phyloP scores from a whole-genome alignment of 2,797 vertebrate genomes.

The Atherinosoma microstoma region DNA sequence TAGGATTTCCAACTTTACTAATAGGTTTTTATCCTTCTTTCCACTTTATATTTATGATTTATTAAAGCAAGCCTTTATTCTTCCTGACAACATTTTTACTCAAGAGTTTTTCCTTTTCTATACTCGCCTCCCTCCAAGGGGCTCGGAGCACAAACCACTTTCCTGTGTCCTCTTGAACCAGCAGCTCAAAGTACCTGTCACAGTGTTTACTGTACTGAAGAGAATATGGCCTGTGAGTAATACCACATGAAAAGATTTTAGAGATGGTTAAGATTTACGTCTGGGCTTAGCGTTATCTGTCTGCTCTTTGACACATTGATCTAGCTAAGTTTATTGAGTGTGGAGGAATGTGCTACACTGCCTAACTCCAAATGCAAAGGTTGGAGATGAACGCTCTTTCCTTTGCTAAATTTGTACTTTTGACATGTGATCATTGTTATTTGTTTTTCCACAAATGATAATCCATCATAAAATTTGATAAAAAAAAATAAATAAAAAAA shows the following conservation, averaged over 20 bases:
- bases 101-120: conserved; percentile 48
- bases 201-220: conserved; percentile 79
- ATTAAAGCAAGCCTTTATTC: conserved; percentile 64
- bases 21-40: conserved; percentile 24
- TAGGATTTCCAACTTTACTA: conserved; percentile 22
- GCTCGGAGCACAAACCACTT: conserved; percentile 61
- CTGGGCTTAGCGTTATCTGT: conserved; percentile 75
- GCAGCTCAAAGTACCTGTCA: conserved; percentile 76
- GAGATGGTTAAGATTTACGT: conserved; percentile 77
- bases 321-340: conserved; percentile 79
- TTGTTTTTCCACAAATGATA: conserved; percentile 8
- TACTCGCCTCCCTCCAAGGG: conserved; percentile 5
- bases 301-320: conserved; percentile 81
- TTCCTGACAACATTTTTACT: conserved; percentile 52
- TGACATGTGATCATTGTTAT: conserved; percentile 5
- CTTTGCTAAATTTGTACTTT: conserved; percentile 19
- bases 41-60: conserved; percentile 53
- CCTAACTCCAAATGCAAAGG: conserved; percentile 52
- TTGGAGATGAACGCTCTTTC: conserved; percentile 27
- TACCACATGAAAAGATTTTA: conserved; percentile 78
- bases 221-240: conserved; percentile 74
- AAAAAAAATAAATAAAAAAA: too few species aligned
- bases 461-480: conserved; percentile 1
- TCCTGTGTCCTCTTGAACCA: conserved; percentile 76
- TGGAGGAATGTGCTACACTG: conserved; percentile 74